Conservation (phyloP, 2,888 invertebrate genomes). For the Lasioglossum vierecki region DNA sequence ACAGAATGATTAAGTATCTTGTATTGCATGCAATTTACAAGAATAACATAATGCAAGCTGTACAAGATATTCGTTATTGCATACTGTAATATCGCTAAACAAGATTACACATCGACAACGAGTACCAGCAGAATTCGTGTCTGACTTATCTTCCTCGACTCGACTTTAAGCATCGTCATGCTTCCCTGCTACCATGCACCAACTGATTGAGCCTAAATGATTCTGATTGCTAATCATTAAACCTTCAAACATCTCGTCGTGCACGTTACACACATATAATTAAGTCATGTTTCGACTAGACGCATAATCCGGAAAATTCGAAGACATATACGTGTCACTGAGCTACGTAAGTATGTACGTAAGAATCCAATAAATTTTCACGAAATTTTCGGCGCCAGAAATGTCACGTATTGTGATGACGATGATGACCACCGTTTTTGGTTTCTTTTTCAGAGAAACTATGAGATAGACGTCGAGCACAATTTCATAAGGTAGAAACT, state of each 20-base stretch:
- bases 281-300: not conserved
- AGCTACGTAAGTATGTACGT: not conserved
- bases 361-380: not conserved
- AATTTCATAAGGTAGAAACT: not conserved
- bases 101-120: not conserved
- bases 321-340: not conserved
- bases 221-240: constrained; percentile 79
- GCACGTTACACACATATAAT: constrained; percentile 4
- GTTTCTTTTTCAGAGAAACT: not conserved
- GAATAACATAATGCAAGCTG: not conserved
- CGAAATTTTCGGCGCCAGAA: not conserved
- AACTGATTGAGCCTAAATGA: constrained; percentile 81
- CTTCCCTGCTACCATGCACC: constrained; percentile 76
- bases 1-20: constrained; percentile 9
- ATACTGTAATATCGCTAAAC: not conserved
- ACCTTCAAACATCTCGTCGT: constrained; percentile 33
- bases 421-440: not conserved
- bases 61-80: not conserved
- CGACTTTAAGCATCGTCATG: constrained; percentile 68
- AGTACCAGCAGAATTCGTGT: not conserved
- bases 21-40: not conserved
- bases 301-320: not conserved
- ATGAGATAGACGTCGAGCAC: not conserved
- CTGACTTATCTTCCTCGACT: constrained; percentile 62
- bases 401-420: not conserved